Conservation (phyloP, 1,140 invertebrate genomes). For the Sminthurides bifidus region DNA sequence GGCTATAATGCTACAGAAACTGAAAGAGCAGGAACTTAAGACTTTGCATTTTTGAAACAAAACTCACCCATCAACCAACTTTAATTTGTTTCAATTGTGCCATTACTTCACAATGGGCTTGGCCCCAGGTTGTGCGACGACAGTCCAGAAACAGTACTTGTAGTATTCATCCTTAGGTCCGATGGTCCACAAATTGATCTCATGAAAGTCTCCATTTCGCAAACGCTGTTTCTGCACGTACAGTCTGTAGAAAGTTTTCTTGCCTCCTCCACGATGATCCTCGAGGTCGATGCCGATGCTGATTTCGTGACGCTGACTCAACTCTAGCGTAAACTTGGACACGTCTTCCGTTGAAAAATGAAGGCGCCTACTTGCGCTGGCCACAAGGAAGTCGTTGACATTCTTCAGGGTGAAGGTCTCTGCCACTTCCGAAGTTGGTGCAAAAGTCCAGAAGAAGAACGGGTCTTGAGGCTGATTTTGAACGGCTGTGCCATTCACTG, state of each 20-base stretch:
- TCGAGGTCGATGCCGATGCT: not conserved
- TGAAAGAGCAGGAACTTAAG: no score
- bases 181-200: slow-evolving; percentile 2
- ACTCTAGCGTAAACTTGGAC: not conserved
- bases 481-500: not conserved
- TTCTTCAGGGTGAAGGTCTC: not conserved
- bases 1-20: no score
- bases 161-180: slow-evolving; percentile 7
- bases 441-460: not conserved
- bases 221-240: not conserved
- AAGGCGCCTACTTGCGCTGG: not conserved
- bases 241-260: slow-evolving; percentile 1
- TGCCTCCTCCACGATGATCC: not conserved
- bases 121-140: no score
- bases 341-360: not conserved
- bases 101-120: no score
- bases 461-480: no score
- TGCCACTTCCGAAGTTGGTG: not conserved
- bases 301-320: not conserved
- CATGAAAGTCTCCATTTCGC: not conserved
- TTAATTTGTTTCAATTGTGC: no score
- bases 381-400: not conserved
- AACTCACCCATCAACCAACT: slow-evolving; percentile 1
- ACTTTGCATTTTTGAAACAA: no score
- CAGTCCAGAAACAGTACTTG: not conserved